Evolutionary conservation across 2,113 vertebrate genomes (phyloP), one percentile per base, ranked within the genome.

Genomic region (Gasterosteus aculeatus): DNA sequence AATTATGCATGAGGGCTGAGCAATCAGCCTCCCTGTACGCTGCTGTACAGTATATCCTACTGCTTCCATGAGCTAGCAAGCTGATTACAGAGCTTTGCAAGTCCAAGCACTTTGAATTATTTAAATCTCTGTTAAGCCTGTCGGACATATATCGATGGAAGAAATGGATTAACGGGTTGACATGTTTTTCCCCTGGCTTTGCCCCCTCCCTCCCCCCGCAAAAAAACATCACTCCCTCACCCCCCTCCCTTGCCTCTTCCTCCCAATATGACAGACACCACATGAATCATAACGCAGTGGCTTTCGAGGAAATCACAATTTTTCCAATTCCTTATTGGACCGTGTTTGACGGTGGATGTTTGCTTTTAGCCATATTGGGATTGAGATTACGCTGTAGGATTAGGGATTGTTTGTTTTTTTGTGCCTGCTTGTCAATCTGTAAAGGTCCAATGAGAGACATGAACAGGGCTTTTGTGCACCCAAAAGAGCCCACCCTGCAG

Each of bases 71-170:
- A 83, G 84, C 87, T 87, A 74, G 68, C 81, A 93, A 92, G 93
- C 94, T 95, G 94, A 94, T 95, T 95, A 95, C 89, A 81, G 87
- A 91, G 93, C 93, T 94, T 94, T 94, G 92, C 93, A 83, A 74
- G 86, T 92, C 93, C 92, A 92, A 94, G 93, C 88, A 88, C 88
- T 92, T 92, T 96, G 93, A 96, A 95, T 96, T 95, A 96, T 96
- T 96, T 91, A 96, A 95, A 94, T 95, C 94, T 94, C 93, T 93
- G 91, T 95, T 94, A 95, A 95, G 90, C 90, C 90, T 83, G 66
- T 84, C 79, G 82, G 92, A 84, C 90, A 92, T 94, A 89, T 85
- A 95, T 94, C 93, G 93, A 64, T 91, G 90, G 89, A 91, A 94
- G 93, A 93, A 95, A 95, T 86, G 85, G 92, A 94, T 94, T 90